These are phyloP conservation scores for Teinopalpus imperialis DNA, from an alignment of 2,888 invertebrate genomes.

Conservation along the genomic window DNA sequence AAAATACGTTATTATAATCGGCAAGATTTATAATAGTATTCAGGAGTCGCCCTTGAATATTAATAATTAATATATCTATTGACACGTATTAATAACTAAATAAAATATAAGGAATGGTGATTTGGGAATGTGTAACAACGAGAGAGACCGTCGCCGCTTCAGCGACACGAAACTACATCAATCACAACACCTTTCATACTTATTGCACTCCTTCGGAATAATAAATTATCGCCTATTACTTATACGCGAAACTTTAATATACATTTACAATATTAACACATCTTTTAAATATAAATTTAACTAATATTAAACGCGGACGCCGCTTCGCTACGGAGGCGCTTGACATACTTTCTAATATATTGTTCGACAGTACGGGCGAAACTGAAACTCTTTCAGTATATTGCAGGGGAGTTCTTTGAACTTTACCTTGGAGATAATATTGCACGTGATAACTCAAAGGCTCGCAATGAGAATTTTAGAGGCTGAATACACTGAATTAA, in stretches of 20 bases:
- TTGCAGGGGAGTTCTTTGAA: conserved; percentile 32
- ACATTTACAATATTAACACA: conserved; percentile 81
- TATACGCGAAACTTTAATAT: conserved; percentile 66
- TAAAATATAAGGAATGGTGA: conserved; percentile 57
- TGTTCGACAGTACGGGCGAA: conserved; percentile 34
- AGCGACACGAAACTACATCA: conserved; percentile 67
- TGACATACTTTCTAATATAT: conserved; percentile 22
- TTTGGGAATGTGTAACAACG: conserved; percentile 72
- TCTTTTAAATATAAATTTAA: conserved; percentile 76
- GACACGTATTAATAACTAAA: conserved; percentile 42
- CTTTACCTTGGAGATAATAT: conserved; percentile 33
- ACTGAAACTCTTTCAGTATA: conserved; percentile 56
- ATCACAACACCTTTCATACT: conserved; percentile 78
- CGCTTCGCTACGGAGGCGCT: conserved; percentile 41
- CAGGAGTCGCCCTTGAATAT: conserved; percentile 33
- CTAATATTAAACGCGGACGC: conserved; percentile 68
- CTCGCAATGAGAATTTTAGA: conserved; percentile 28
- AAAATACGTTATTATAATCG: conserved; percentile 44
- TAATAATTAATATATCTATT: conserved; percentile 34
- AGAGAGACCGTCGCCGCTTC: conserved; percentile 35
- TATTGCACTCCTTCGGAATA: conserved; percentile 79
- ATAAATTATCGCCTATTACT: conserved; percentile 72
- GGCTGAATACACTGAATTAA: conserved; percentile 49
- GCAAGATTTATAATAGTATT: conserved; percentile 36
- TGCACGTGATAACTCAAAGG: conserved; percentile 36